Evolutionary conservation across 2,888 invertebrate genomes (phyloP), one percentile per base, ranked within the genome.

Genomic region (Heteromyza rotundicornis): DNA sequence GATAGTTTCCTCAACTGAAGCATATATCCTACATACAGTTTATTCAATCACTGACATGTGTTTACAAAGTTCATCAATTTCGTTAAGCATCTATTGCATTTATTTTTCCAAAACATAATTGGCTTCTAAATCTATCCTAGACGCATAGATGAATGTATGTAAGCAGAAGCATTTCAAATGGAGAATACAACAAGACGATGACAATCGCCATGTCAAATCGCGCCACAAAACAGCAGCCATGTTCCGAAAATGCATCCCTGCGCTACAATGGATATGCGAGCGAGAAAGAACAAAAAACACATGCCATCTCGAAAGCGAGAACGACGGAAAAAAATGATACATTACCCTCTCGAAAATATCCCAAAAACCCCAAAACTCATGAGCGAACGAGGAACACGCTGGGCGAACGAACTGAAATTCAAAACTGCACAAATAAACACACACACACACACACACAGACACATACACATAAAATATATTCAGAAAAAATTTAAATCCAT

Each of bases 401-500:
- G 22, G 40, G 19, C 19, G 10, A 57, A 10, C 23, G 53, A 17
- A 55, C 24, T 47, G 47, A 57, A 40, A 57, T 57, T 35, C 47
- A 47, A 57, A 57, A 47, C 47, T 47, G 14, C 55, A 50, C 16
- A 53, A n/a, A n/a, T n/a, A n/a, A 17, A 27, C 57, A 59, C 57
- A 56, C 50, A 63, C 54, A 56, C 20, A 62, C 40, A 40, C 7
- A 59, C 49, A 60, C 57, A 51, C 36, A 49, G 17, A 50, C 52
- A 59, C 35, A 57, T 51, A 60, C 64, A 70, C 56, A 47, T 60
- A 64, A 63, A 68, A 63, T 63, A 54, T 12, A 55, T 16, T 14
- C 32, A 65, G 60, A 49, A 75, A 75, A 75, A 73, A 74, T 72
- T 72, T 74, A 76, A 70, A 73, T 65, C 77, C 79, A 79, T 79